Evolutionary conservation across 1,140 invertebrate species (phyloP).

Genomic region (Reticulitermes speratus): DNA sequence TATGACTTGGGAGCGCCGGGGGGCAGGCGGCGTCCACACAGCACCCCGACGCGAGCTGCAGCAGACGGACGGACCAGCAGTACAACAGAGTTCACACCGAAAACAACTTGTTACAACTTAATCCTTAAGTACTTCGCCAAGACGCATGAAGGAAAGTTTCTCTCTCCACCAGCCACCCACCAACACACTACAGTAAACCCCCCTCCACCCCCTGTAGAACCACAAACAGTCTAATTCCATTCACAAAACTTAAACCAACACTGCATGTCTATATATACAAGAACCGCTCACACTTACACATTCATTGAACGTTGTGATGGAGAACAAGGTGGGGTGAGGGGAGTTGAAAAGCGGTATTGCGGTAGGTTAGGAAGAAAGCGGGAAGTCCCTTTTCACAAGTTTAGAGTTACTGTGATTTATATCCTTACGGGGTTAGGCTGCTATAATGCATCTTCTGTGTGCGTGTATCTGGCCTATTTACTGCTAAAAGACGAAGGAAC

Average conservation of each 20-base stretch:
- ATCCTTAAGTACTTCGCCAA: slow-evolving; percentile 16
- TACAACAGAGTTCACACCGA: background rate
- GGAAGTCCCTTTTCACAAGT: background rate
- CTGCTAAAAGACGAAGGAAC: background rate
- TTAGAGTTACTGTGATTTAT: background rate
- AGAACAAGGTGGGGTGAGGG: background rate
- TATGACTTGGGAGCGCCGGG: too few species aligned
- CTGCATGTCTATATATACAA: background rate
- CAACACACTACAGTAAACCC: background rate
- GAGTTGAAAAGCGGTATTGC: background rate
- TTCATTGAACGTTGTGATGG: background rate
- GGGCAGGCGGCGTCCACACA: too few species aligned
- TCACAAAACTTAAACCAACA: slow-evolving; percentile 19
- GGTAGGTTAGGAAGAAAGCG: background rate
- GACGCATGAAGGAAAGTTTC: background rate
- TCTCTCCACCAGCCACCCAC: background rate
- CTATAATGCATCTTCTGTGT: background rate
- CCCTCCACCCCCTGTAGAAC: background rate
- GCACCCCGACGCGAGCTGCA: background rate
- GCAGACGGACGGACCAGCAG: background rate
- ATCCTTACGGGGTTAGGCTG: background rate
- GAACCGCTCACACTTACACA: background rate
- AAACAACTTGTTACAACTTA: slow-evolving; percentile 19
- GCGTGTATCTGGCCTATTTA: background rate
- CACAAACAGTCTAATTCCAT: background rate